Evolutionary conservation across 2,888 invertebrate genomes (phyloP).

Genomic region (Erebia aethiops): DNA sequence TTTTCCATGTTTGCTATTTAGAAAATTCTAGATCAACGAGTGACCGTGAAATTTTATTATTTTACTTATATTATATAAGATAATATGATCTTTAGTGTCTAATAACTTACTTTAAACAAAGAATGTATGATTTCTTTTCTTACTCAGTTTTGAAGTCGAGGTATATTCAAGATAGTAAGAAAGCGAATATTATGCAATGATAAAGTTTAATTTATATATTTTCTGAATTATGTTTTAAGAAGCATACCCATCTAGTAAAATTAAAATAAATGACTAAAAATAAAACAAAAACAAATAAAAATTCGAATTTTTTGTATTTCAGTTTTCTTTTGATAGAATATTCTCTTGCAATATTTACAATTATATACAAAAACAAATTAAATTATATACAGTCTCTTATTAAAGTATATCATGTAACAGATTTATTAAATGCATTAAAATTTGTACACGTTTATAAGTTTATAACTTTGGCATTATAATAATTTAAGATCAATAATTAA

Average conservation of each 20-base stretch:
- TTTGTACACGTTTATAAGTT: slow-evolving; percentile 69
- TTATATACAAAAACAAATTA: slow-evolving; percentile 65
- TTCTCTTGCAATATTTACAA: slow-evolving; percentile 67
- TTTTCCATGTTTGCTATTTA: too few species aligned
- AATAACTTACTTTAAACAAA: too few species aligned
- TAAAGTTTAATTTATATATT: too few species aligned
- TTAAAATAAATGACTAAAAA: slow-evolving; percentile 49
- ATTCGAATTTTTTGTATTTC: slow-evolving; percentile 76
- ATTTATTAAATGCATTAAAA: slow-evolving; percentile 61
- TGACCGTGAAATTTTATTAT: too few species aligned
- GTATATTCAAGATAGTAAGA: too few species aligned
- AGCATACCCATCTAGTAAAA: slow-evolving; percentile 15
- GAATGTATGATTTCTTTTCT: too few species aligned
- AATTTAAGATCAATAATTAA: slow-evolving; percentile 52
- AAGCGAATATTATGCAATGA: too few species aligned
- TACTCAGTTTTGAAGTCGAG: too few species aligned
- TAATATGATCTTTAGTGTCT: too few species aligned
- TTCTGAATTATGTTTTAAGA: not conserved
- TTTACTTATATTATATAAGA: too few species aligned
- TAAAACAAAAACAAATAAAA: slow-evolving; percentile 79
- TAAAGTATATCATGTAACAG: slow-evolving; percentile 58
- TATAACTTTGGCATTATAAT: slow-evolving; percentile 80
- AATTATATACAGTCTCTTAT: slow-evolving; percentile 72
- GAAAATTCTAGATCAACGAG: too few species aligned
- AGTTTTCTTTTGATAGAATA: slow-evolving; percentile 61